A percentile compares a stretch with the other conserved stretches of the same genome.
phyloP scores from a whole-genome alignment of 1,140 invertebrate genomes.

The Lasaia peninsularis region DNA sequence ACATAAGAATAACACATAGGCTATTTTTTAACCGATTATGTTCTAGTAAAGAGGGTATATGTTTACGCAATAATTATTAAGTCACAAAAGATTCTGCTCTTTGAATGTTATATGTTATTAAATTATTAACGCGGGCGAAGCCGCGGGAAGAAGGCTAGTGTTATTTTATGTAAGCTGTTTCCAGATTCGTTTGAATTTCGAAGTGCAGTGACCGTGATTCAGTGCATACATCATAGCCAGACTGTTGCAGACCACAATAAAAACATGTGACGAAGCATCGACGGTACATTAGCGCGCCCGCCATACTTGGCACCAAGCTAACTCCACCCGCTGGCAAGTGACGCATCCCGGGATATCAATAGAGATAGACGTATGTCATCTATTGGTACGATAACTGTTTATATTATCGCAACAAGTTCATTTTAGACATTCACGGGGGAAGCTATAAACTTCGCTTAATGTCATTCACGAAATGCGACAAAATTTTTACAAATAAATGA shows the following conservation, averaged over 20 bases:
- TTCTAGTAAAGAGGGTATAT: too few species aligned
- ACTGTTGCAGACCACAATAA: slow-evolving; percentile 43
- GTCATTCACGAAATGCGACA: too few species aligned
- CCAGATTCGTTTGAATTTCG: background rate
- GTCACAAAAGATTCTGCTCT: too few species aligned
- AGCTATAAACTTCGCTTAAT: background rate
- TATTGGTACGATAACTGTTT: slow-evolving; percentile 30
- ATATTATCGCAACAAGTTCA: slow-evolving; percentile 3
- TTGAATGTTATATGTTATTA: too few species aligned
- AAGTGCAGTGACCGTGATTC: slow-evolving; percentile 8
- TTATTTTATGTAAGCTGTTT: too few species aligned
- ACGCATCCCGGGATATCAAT: slow-evolving; percentile 48
- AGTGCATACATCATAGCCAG: slow-evolving; percentile 11
- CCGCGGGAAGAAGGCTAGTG: too few species aligned
- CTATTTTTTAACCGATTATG: too few species aligned
- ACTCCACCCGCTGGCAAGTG: slow-evolving; percentile 58
- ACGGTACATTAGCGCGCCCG: slow-evolving; percentile 70
- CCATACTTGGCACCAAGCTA: slow-evolving; percentile 68
- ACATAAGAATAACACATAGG: too few species aligned
- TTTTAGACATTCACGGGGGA: background rate
- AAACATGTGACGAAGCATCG: slow-evolving; percentile 53
- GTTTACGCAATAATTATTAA: too few species aligned
- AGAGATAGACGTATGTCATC: slow-evolving; percentile 45
- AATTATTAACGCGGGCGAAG: too few species aligned
- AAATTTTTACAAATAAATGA: too few species aligned